These are phyloP conservation scores for Drosophila virilis DNA, from an alignment of 1,140 invertebrate species.

Conservation along the genomic window DNA sequence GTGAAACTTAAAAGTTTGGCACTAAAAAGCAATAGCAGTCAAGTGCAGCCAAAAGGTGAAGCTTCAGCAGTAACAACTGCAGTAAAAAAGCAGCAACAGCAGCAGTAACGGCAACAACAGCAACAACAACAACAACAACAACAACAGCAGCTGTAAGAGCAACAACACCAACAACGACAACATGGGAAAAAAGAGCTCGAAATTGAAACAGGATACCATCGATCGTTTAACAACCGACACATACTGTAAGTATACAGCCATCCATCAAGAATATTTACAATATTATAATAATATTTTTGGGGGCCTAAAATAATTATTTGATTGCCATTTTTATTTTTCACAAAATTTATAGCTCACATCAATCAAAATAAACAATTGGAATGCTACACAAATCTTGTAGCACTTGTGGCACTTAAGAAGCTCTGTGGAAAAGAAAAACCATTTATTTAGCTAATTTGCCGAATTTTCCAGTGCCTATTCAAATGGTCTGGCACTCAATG, in stretches of 20 bases:
- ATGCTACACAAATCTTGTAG: slow-evolving; percentile 12
- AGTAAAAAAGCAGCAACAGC: neutral
- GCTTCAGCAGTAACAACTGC: slow-evolving; percentile 18
- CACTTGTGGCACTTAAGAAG: slow-evolving; percentile 1
- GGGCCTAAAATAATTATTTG: slow-evolving; percentile 50
- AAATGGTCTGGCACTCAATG: neutral
- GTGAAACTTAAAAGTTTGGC: slow-evolving; percentile 54
- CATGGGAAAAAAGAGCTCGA: slow-evolving; percentile 96
- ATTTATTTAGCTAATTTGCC: neutral
- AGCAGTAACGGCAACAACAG: slow-evolving; percentile 80
- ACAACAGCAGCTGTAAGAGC: slow-evolving; percentile 7
- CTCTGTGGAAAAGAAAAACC: neutral
- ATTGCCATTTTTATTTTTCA: slow-evolving; percentile 51
- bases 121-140: slow-evolving; percentile 5
- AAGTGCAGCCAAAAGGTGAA: slow-evolving; percentile 52
- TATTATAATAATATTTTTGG: slow-evolving; percentile 12
- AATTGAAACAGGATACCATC: slow-evolving; percentile 96
- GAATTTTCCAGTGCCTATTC: neutral
- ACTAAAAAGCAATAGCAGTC: slow-evolving; percentile 72
- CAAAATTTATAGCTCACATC: slow-evolving; percentile 24
- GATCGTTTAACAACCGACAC: slow-evolving; percentile 94
- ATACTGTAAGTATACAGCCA: slow-evolving; percentile 91
- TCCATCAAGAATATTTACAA: slow-evolving; percentile 15
- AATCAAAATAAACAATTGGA: slow-evolving; percentile 29
- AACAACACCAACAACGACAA: slow-evolving; percentile 55